Evolutionary conservation across 2,797 vertebrate genomes (phyloP).

Genomic region (Chelon labrosus): DNA sequence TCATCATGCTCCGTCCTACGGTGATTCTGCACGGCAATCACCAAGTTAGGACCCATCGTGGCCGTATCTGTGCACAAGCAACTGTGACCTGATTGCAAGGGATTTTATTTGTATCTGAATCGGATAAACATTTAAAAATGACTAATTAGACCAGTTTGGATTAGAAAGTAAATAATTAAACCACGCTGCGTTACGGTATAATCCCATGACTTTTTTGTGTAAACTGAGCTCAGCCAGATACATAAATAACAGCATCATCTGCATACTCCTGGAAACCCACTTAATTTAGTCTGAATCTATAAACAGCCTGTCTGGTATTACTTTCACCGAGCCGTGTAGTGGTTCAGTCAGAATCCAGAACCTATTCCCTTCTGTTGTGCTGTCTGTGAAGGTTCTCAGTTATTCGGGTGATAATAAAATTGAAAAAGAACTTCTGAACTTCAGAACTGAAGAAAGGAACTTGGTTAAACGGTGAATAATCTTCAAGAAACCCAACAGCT

Average conservation of each 20-base stretch:
- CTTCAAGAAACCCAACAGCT: too few relatives aligned
- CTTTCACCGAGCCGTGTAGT: neutral
- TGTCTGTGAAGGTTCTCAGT: neutral
- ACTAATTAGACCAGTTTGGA: neutral
- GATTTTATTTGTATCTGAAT: neutral
- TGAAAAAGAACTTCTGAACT: too few relatives aligned
- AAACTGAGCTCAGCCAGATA: neutral
- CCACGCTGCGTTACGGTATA: neutral
- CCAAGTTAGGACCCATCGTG: constrained; percentile 13
- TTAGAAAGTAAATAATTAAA: neutral
- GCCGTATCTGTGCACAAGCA: constrained; percentile 18
- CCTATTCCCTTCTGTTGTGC: neutral
- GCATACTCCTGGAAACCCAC: constrained; percentile 1
- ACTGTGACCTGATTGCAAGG: constrained; percentile 4
- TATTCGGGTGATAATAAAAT: too few relatives aligned
- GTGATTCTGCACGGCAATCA: neutral
- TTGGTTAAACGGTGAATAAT: too few relatives aligned
- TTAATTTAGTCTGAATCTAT: neutral
- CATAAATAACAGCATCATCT: constrained; percentile 10
- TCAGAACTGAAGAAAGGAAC: too few relatives aligned
- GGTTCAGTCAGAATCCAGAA: constrained; percentile 4
- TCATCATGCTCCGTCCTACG: constrained; percentile 21
- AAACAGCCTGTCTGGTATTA: neutral
- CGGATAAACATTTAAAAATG: neutral
- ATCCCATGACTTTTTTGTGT: neutral